These are phyloP conservation scores for Drosophila pseudotalamancana DNA, from an alignment of 2,888 invertebrate genomes.

Conservation along the genomic window DNA sequence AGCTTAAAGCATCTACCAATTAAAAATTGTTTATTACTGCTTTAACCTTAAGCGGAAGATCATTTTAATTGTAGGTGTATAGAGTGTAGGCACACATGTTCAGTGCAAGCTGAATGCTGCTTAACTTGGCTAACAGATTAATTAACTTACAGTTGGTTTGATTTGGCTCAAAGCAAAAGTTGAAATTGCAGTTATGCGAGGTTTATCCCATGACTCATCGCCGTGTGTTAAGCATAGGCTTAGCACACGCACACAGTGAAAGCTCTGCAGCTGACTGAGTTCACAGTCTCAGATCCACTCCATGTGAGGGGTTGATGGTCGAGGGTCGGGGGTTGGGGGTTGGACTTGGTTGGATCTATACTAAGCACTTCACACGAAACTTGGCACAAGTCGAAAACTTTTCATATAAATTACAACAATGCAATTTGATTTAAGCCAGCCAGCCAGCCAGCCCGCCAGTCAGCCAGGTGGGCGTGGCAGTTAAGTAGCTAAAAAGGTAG, in stretches of 20 bases:
- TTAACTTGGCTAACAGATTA: not conserved
- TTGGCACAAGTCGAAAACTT: constrained; percentile 55
- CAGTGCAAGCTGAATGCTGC: not conserved
- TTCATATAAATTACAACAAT: constrained; percentile 75
- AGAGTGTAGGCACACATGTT: not conserved
- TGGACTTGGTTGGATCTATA: constrained; percentile 5
- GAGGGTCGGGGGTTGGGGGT: not conserved
- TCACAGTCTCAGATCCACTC: constrained; percentile 12
- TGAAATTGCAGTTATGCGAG: not conserved
- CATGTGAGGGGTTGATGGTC: not conserved
- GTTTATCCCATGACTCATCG: constrained; percentile 15
- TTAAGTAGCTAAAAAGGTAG: not conserved
- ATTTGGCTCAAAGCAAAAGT: not conserved
- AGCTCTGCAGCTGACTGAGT: constrained; percentile 29
- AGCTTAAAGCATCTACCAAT: not conserved
- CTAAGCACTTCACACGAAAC: constrained; percentile 30
- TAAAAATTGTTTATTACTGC: too few relatives aligned
- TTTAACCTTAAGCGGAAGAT: too few relatives aligned
- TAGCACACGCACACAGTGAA: constrained; percentile 1
- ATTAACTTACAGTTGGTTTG: not conserved
- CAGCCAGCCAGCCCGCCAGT: constrained; percentile 23
- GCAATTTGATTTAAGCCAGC: constrained; percentile 52
- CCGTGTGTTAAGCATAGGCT: not conserved
- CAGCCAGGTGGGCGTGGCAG: constrained; percentile 16
- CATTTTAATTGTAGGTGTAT: too few relatives aligned